phyloP scores from a whole-genome alignment of 2,113 vertebrate genomes.

The Hypanus sabinus region DNA sequence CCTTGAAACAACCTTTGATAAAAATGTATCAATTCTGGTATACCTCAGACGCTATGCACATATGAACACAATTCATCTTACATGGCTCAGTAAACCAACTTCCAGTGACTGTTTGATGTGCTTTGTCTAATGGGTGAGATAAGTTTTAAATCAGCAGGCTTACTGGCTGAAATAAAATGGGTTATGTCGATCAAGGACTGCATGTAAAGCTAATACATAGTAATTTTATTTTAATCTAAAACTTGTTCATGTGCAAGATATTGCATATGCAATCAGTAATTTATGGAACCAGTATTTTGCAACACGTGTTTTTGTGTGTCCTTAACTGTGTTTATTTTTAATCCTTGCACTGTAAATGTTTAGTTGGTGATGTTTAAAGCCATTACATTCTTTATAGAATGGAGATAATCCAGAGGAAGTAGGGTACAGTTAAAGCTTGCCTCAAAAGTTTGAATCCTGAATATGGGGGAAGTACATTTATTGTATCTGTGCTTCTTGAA shows the following conservation, averaged over 20 bases:
- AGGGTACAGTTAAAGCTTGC: conserved; percentile 66
- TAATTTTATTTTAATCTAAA: not conserved
- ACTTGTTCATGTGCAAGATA: conserved; percentile 2
- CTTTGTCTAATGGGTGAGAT: not conserved
- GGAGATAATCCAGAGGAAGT: conserved; percentile 15
- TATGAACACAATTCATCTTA: not conserved
- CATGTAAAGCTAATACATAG: not conserved
- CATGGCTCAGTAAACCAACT: not conserved
- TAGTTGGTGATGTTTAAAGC: not conserved
- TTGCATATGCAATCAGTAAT: not conserved
- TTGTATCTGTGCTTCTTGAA: conserved; percentile 23
- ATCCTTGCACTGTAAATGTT: conserved; percentile 24
- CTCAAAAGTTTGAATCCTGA: conserved; percentile 41
- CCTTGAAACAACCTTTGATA: not conserved
- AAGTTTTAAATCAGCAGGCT: not conserved
- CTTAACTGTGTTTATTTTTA: not conserved
- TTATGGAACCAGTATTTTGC: conserved; percentile 23
- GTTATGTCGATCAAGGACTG: not conserved
- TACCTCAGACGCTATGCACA: conserved; percentile 22
- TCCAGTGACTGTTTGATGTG: not conserved
- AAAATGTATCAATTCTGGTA: not conserved
- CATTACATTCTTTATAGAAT: not conserved
- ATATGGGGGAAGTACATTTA: conserved; percentile 9
- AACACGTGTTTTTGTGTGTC: not conserved
- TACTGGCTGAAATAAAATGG: not conserved